These are phyloP conservation scores for Dolichallabes microphthalmus DNA, from an alignment of 2,113 vertebrate genomes.

Conservation along the genomic window DNA sequence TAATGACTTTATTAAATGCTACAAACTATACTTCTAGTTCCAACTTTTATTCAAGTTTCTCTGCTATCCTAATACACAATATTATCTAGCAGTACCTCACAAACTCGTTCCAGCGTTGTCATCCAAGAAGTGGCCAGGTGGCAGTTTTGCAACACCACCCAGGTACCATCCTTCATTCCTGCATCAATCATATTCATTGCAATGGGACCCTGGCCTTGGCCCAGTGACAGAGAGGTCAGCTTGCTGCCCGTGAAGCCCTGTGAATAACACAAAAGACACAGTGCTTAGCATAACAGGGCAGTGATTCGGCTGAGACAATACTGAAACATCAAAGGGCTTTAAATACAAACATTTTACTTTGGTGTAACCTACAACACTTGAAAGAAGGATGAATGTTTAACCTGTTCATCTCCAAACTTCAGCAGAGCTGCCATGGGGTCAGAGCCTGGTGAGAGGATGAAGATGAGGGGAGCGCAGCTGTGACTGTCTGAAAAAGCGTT, in stretches of 20 bases:
- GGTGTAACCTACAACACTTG: neutral
- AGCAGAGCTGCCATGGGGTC: constrained; percentile 86
- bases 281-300: neutral
- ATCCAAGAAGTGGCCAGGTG: constrained; percentile 92
- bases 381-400: constrained; percentile 43
- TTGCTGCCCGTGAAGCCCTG: constrained; percentile 82
- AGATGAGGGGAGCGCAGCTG: constrained; percentile 80
- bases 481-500: constrained; percentile 83
- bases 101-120: constrained; percentile 83
- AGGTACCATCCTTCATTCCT: constrained; percentile 81
- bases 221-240: constrained; percentile 84
- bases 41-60: neutral
- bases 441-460: constrained; percentile 80
- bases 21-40: neutral
- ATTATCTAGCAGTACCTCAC: constrained; percentile 74
- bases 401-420: constrained; percentile 85
- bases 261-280: neutral
- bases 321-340: neutral
- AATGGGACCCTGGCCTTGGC: constrained; percentile 89
- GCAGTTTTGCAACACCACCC: constrained; percentile 90
- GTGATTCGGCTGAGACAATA: neutral
- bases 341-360: neutral
- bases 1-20: neutral
- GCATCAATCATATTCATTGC: constrained; percentile 84
- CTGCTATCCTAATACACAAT: neutral